Base-by-base conservation (phyloP, 2,113 vertebrate genomes). In the Camelus dromedarius region DNA sequence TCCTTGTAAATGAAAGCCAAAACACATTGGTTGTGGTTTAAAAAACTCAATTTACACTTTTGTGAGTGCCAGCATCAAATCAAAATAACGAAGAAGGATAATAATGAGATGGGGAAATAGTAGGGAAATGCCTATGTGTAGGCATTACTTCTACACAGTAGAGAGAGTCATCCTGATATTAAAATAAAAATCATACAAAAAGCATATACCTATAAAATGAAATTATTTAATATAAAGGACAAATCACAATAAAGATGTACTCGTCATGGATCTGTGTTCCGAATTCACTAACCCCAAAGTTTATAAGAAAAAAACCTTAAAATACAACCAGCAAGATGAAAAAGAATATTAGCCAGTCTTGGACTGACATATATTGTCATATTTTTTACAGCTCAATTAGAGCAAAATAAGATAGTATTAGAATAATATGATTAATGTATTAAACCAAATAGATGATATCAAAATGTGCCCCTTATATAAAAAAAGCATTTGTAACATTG, bases 331-430 rank as follows among this genome's bases (percentile, higher is more conserved):
- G 24, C 3, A 96, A 69, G 19, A 72, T 28, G 32, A 83, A 67
- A 92, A 80, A 56, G 26, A 94, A 89, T 16, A 70, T 42, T 28
- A 54, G 16, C 56, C 22, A 67, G 14, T 67, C 24, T 82, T 66
- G 8, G 15, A 79, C n/a, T 85, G 30, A 81, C 28, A 82, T 8
- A 42, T 70, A 84, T 15, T 83, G 13, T 38, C 56, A 91, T 22
- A 56, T 67, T 52, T 69, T 89, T 82, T 79, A 52, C 1, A 87
- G 24, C 20, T 87, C 42, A 90, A 54, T 48, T 58, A 89, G 8
- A 86, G 69, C 20, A 89, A 89, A 95, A 83, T 83, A 79, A 77
- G 77, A 64, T 30, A 80, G 14, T 89, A 92, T 72, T 77, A 89
- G 15, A 73, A 89, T 69, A 85, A 91, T 67, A 64, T 2, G 64